phyloP scores from a whole-genome alignment of 2,888 invertebrate genomes.

The Patella pellucida region DNA sequence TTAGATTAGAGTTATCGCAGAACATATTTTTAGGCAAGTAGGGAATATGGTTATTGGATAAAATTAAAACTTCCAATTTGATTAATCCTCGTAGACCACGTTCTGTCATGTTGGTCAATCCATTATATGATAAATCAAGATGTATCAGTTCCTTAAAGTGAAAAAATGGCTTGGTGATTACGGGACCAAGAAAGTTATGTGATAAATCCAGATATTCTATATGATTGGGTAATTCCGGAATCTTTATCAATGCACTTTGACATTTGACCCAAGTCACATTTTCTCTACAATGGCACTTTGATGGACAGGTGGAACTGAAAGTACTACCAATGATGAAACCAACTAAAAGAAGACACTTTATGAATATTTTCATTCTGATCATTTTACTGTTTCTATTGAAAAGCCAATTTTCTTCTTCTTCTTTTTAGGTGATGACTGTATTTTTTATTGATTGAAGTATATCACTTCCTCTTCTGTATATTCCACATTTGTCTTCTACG shows the following conservation, averaged over 20 bases:
- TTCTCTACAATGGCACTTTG: background rate
- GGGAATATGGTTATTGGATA: conserved; percentile 42
- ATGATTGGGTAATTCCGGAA: background rate
- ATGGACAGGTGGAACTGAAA: background rate
- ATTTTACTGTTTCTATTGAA: too few relatives aligned
- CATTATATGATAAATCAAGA: conserved; percentile 42
- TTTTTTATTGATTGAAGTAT: too few relatives aligned
- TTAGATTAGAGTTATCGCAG: conserved; percentile 36
- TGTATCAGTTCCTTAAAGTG: conserved; percentile 23
- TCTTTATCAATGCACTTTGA: background rate
- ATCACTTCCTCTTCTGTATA: too few relatives aligned
- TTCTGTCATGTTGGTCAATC: conserved; percentile 30
- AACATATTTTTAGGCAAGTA: conserved; percentile 43
- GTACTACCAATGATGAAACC: too few relatives aligned
- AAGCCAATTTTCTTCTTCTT: too few relatives aligned
- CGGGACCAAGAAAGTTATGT: background rate
- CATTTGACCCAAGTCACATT: background rate
- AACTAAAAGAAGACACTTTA: too few relatives aligned
- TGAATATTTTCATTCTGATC: too few relatives aligned
- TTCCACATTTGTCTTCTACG: too few relatives aligned
- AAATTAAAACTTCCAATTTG: conserved; percentile 32
- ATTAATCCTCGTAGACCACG: conserved; percentile 37
- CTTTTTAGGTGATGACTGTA: too few relatives aligned
- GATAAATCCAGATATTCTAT: background rate
- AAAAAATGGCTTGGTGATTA: background rate